These are phyloP conservation scores for Varroa destructor DNA, from an alignment of 1,140 invertebrate species.

Conservation along the genomic window DNA sequence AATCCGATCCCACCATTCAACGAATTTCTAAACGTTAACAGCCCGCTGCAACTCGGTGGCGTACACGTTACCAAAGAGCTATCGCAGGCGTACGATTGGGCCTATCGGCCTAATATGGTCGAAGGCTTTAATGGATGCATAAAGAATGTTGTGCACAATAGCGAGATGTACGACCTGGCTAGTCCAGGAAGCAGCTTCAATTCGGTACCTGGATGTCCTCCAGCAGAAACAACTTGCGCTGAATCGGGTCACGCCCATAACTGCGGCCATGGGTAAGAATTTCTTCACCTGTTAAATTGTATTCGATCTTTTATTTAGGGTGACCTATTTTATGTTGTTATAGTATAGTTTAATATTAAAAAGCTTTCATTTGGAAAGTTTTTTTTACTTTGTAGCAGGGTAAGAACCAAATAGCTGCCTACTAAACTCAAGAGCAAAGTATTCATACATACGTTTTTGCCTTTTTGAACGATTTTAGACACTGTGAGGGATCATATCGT, in stretches of 20 bases:
- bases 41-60: slow-evolving; percentile 82
- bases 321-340: neutral
- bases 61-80: slow-evolving; percentile 46
- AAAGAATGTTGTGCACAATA: slow-evolving; percentile 84
- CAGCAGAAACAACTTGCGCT: slow-evolving; percentile 31
- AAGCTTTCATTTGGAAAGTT: neutral
- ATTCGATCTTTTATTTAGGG: too few species aligned
- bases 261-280: slow-evolving; percentile 19
- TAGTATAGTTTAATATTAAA: neutral
- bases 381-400: too few species aligned
- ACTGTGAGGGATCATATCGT: slow-evolving; percentile 72
- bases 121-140: slow-evolving; percentile 90
- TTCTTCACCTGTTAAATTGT: neutral
- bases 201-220: slow-evolving; percentile 35
- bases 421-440: neutral
- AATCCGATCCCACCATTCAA: slow-evolving; percentile 71
- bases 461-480: slow-evolving; percentile 48
- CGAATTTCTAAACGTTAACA: slow-evolving; percentile 89
- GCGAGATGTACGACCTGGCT: slow-evolving; percentile 49
- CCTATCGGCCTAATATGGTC: slow-evolving; percentile 34
- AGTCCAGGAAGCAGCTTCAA: slow-evolving; percentile 35
- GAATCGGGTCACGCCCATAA: slow-evolving; percentile 20
- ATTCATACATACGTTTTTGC: slow-evolving; percentile 44
- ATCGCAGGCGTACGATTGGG: slow-evolving; percentile 58
- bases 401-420: too few species aligned